Base-by-base conservation (phyloP, 1,140 invertebrate species). In the Drosophila azteca region DNA sequence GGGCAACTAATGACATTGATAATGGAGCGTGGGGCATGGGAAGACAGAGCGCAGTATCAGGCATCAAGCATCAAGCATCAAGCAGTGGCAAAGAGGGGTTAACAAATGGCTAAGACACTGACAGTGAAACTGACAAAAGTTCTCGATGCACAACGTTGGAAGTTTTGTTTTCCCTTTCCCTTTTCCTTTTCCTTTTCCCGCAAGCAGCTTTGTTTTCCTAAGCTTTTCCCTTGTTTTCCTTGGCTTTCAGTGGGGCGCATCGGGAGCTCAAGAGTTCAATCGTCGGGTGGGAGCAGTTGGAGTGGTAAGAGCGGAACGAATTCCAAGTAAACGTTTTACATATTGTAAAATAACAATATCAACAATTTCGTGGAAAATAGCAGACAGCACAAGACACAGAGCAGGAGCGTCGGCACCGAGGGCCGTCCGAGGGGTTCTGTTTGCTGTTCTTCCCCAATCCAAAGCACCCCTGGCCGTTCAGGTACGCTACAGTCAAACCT, bases 281-380 rank as follows among this genome's bases (percentile, higher is more conserved):
- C 35, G 13, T 17, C 31, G 44, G 65, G 7, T 46, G 35, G 41
- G 24, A 26, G 24, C 6, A 13, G n/a, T 22, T 9, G 26, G n/a
- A 11, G 11, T 44, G 15, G 49, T n/a, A 24, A 31, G 29, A 48
- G 39, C 60, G 48, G 41, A 46, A 52, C 35, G 54, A 63, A 80
- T 77, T 85, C 63, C 54, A 52, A 48, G 74, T 66, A 84, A 84
- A 85, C 66, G 67, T 69, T 85, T 80, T 81, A 66, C 77, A 84
- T 85, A 85, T 85, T 85, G 77, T 85, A 77, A 77, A 84, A 84
- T 80, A 77, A 84, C 72, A 82, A 83, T 79, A 62, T 63, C 66
- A 65, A 41, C 39, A 65, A 82, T 66, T 74, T 69, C 65, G 13
- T 44, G 48, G 62, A 61, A 68, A 54, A 62, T 52, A 69, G 9